Conservation (phyloP, 1,140 invertebrate species). For the Caerostris darwini region DNA sequence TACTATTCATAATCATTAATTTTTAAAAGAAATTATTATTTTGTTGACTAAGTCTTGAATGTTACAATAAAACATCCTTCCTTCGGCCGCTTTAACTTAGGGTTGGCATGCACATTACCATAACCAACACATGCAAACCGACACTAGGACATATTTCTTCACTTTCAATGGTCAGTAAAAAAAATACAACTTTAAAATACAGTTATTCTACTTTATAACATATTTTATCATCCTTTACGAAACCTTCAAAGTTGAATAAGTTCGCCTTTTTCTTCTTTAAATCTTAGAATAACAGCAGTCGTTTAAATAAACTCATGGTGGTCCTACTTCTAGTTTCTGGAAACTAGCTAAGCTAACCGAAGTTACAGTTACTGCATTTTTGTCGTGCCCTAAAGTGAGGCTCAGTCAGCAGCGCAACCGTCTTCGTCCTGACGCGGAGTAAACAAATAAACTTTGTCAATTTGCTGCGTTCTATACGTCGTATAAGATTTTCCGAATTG, state of each 20-base stretch:
- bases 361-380: slow-evolving; percentile 63
- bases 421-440: slow-evolving; percentile 7
- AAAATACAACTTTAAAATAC: background rate
- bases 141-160: background rate
- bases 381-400: slow-evolving; percentile 47
- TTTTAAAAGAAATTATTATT: too few species aligned
- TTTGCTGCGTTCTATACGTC: slow-evolving; percentile 44
- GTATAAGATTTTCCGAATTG: slow-evolving; percentile 33
- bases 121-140: background rate
- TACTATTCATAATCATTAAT: too few species aligned
- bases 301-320: background rate
- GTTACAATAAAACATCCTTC: too few species aligned
- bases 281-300: background rate
- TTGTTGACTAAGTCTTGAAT: too few species aligned
- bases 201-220: slow-evolving; percentile 1
- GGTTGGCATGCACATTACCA: too few species aligned
- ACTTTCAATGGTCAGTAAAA: background rate
- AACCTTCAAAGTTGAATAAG: slow-evolving; percentile 20
- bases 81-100: too few species aligned
- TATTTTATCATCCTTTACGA: slow-evolving; percentile 2
- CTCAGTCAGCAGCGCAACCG: background rate
- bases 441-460: slow-evolving; percentile 63
- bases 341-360: background rate
- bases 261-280: too few species aligned
- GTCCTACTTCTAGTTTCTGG: background rate